A percentile compares a stretch with the other conserved stretches of the same genome.
These are phyloP conservation scores for Ruditapes philippinarum DNA, from an alignment of 1,140 invertebrate genomes.

Conservation along the genomic window DNA sequence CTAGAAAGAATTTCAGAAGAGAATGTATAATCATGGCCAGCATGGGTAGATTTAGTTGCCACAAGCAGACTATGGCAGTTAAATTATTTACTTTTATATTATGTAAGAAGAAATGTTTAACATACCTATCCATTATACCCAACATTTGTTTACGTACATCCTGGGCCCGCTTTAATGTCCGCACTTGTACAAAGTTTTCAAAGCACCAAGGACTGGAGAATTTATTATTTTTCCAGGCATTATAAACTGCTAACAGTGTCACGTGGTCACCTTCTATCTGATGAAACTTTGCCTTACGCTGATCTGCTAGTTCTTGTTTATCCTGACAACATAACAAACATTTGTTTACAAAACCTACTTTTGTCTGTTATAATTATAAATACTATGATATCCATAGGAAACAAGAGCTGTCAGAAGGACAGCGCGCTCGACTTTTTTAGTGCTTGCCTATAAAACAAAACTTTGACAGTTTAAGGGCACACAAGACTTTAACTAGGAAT, in stretches of 20 bases:
- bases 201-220: constrained; percentile 99
- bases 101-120: too few relatives aligned
- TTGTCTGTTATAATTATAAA: not conserved
- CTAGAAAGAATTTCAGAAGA: too few relatives aligned
- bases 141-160: constrained; percentile 99
- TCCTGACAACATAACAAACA: constrained; percentile 90
- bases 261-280: constrained; percentile 99
- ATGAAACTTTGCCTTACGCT: constrained; percentile 99
- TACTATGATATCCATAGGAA: not conserved
- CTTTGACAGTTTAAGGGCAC: too few relatives aligned
- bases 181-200: constrained; percentile 99
- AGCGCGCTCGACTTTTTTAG: too few relatives aligned
- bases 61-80: too few relatives aligned
- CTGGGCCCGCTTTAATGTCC: constrained; percentile 98
- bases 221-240: constrained; percentile 99
- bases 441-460: too few relatives aligned
- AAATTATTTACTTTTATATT: too few relatives aligned
- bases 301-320: constrained; percentile 99
- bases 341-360: too few relatives aligned
- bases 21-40: too few relatives aligned
- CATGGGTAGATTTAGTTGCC: too few relatives aligned
- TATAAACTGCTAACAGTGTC: constrained; percentile 99
- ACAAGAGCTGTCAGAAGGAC: too few relatives aligned
- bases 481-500: too few relatives aligned
- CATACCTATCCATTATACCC: constrained; percentile 98